These are phyloP conservation scores for Malurus cyaneus DNA, from an alignment of 2,113 vertebrate genomes.

Conservation along the genomic window DNA sequence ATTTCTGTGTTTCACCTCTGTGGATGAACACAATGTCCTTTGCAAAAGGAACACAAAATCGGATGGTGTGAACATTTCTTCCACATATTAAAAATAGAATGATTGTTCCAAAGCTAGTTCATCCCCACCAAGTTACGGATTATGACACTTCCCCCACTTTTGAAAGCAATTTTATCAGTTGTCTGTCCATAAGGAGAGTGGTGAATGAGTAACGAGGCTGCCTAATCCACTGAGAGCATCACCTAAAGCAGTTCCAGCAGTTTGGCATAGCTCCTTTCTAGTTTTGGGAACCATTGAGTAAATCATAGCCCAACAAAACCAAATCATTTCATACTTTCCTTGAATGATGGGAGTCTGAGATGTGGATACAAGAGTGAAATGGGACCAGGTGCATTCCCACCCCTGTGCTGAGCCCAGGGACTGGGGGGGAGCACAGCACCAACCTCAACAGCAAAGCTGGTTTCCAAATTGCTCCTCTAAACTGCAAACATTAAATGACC, in stretches of 20 bases:
- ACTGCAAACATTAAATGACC: neutral
- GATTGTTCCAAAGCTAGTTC: neutral
- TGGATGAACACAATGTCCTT: neutral
- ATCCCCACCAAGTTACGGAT: neutral
- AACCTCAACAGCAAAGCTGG: neutral
- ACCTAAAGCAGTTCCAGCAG: neutral
- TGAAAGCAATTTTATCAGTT: neutral
- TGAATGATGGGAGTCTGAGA: neutral
- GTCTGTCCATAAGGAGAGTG: neutral
- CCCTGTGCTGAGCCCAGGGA: neutral
- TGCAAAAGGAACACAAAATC: neutral
- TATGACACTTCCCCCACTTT: neutral
- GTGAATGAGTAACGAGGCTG: neutral
- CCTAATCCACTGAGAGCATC: neutral
- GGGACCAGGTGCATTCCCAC: neutral
- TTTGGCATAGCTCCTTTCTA: neutral
- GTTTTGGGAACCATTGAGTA: neutral
- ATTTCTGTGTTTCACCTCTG: neutral
- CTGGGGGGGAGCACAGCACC: neutral
- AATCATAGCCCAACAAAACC: neutral
- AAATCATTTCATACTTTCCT: neutral
- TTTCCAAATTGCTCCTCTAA: neutral
- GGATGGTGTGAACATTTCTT: neutral
- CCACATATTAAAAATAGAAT: neutral
- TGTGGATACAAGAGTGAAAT: neutral